phyloP scores from a whole-genome alignment of 2,888 invertebrate genomes.

The Mythimna albipuncta region DNA sequence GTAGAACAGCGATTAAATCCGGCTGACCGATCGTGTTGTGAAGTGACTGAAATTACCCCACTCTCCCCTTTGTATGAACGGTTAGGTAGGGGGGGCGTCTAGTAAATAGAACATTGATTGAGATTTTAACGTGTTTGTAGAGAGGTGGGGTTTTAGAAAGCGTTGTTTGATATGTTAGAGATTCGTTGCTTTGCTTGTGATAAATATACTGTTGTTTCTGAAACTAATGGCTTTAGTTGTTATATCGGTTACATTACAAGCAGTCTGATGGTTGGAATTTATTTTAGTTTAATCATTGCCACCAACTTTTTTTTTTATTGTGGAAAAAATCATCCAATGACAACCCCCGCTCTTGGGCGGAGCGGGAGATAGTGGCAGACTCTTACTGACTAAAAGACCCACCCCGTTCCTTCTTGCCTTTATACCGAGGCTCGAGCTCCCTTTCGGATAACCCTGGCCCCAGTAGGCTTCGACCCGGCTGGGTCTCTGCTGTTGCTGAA shows the following conservation, averaged over 20 bases:
- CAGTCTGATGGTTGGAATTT: too few relatives aligned
- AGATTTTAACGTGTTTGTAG: slow-evolving; percentile 29
- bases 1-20: slow-evolving; percentile 51
- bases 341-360: too few relatives aligned
- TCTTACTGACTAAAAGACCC: too few relatives aligned
- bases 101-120: slow-evolving; percentile 48
- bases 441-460: too few relatives aligned
- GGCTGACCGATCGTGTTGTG: slow-evolving; percentile 55
- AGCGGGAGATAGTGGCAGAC: too few relatives aligned
- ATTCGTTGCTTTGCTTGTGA: slow-evolving; percentile 8
- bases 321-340: too few relatives aligned
- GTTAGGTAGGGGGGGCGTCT: slow-evolving; percentile 42
- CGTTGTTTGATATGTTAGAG: neutral
- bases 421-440: too few relatives aligned
- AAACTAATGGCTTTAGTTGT: slow-evolving; percentile 1
- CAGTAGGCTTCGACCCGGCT: too few relatives aligned
- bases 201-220: neutral
- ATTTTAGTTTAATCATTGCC: too few relatives aligned
- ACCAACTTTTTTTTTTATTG: too few relatives aligned
- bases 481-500: too few relatives aligned
- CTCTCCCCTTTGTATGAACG: slow-evolving; percentile 45
- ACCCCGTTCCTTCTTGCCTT: too few relatives aligned
- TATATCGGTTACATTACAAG: neutral
- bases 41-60: slow-evolving; percentile 56
- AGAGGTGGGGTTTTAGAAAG: slow-evolving; percentile 20